phyloP scores from a whole-genome alignment of 1,140 invertebrate species.

The Caerostris darwini region DNA sequence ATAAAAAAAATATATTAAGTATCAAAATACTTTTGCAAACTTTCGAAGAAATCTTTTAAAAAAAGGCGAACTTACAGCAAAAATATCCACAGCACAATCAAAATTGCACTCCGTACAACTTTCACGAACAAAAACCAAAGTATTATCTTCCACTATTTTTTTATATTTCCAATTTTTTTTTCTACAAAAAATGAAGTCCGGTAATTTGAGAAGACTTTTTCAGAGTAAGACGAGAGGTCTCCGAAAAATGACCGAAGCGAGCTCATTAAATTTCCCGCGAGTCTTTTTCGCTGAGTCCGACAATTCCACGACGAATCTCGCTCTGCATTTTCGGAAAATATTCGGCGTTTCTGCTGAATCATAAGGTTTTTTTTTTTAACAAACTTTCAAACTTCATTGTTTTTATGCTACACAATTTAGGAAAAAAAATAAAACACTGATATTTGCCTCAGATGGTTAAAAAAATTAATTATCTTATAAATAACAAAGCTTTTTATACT shows the following conservation, averaged over 20 bases:
- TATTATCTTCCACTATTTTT: neutral
- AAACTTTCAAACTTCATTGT: neutral
- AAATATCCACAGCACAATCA: neutral
- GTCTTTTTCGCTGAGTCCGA: neutral
- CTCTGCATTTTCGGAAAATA: neutral
- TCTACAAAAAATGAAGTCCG: neutral
- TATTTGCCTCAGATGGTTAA: no score
- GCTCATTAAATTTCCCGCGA: constrained; percentile 21
- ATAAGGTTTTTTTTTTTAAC: neutral
- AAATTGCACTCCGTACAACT: neutral
- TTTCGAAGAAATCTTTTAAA: neutral
- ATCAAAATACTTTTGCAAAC: neutral
- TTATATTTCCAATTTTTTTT: neutral
- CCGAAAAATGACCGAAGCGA: neutral
- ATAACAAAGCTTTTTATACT: neutral
- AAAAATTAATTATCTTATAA: no score
- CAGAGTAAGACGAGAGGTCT: neutral
- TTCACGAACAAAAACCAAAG: neutral
- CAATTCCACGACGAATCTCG: neutral
- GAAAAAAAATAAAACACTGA: neutral
- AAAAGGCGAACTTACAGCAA: neutral
- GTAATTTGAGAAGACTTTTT: neutral
- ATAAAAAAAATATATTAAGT: neutral
- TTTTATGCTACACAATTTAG: neutral
- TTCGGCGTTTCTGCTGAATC: neutral